phyloP scores from a whole-genome alignment of 2,113 vertebrate species.

The Elephantulus edwardii region DNA sequence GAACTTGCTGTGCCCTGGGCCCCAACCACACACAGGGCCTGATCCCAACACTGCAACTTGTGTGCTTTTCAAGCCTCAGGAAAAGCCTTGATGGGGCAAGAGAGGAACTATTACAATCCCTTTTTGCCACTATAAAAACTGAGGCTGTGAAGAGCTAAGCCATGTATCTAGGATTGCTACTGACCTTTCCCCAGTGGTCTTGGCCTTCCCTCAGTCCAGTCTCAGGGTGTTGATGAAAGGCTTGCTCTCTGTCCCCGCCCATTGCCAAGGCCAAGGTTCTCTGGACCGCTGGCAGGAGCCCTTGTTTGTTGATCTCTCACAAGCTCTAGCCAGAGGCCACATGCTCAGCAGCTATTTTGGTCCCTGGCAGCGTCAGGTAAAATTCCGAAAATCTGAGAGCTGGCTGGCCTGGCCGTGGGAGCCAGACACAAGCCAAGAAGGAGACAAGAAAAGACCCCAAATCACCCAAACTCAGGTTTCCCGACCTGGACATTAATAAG shows the following conservation, averaged over 20 bases:
- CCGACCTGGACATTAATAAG: too few relatives aligned
- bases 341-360: background rate
- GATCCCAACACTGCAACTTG: too few relatives aligned
- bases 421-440: background rate
- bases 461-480: background rate
- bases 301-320: background rate
- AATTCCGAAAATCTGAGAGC: slow-evolving; percentile 11
- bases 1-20: too few relatives aligned
- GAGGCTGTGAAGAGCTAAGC: too few relatives aligned
- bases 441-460: background rate
- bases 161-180: background rate
- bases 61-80: too few relatives aligned
- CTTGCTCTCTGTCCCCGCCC: too few relatives aligned
- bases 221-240: background rate
- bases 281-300: background rate
- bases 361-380: slow-evolving; percentile 30
- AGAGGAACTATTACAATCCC: too few relatives aligned
- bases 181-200: background rate
- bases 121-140: too few relatives aligned
- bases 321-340: background rate
- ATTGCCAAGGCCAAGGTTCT: background rate
- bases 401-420: background rate
- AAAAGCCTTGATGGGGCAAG: too few relatives aligned
- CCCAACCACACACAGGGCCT: too few relatives aligned
- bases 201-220: background rate